Evolutionary conservation across 1,140 invertebrate genomes (phyloP), one percentile per base, ranked within the genome.

Genomic region (Galleria mellonella): DNA sequence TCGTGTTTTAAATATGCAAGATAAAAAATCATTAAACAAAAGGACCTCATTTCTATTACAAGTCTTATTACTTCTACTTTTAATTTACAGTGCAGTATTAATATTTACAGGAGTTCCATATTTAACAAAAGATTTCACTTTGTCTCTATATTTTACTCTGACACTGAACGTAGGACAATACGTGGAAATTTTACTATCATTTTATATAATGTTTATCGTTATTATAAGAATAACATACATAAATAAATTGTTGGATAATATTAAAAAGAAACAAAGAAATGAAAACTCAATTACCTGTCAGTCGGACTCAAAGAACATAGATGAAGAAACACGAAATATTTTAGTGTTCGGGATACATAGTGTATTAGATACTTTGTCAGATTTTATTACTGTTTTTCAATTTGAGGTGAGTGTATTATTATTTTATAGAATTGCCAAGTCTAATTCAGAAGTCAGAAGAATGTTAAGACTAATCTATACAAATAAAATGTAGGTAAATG

Each of bases 1-100:
- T 40, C 54, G 57, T 0, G 35, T 45, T 14, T 28, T 76, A 2
- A 46, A 59, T 33, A 61, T 65, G 37, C 44, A 47, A 9, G 32
- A 54, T 29, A 31, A 23, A 10, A 50, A 28, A 17, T 33, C 27
- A 28, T 8, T 13, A 1, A 62, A 66, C 35, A 37, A 13, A 37
- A 17, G 15, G 9, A 0, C 15, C 6, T 7, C 35, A 3, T 17
- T n/a, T 9, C 9, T 37, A 9, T 17, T 13, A 23, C 1, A 15
- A 15, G 4, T 17, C n/a, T 8, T 5, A 1, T n/a, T n/a, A 37
- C 5, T 9, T 37, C 4, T 37, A 15, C 9, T 13, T 15, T 5
- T 17, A n/a, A 17, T 17, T 37, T 1, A 9, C n/a, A 1, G 1
- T 12, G 0, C 17, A 37, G 5, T 37, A 6, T 37, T 13, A 13